Evolutionary conservation across 2,113 vertebrate genomes (phyloP).

Genomic region (Gymnobelideus leadbeateri): DNA sequence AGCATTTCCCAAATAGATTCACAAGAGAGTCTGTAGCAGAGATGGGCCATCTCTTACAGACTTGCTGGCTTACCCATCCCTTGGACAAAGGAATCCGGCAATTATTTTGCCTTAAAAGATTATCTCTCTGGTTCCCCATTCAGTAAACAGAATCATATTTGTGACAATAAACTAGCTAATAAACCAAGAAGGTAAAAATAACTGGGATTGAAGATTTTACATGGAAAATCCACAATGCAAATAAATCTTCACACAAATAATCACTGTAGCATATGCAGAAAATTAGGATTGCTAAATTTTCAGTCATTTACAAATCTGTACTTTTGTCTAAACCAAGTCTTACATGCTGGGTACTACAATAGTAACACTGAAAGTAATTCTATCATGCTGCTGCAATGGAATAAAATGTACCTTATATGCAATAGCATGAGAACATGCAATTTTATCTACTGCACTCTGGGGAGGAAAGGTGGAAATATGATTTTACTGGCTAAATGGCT

Average conservation of each 20-base stretch:
- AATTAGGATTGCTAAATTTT: conserved; percentile 15
- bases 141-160: conserved; percentile 19
- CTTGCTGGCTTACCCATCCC: background rate
- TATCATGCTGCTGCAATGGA: conserved; percentile 12
- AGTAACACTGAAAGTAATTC: background rate
- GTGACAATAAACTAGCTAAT: background rate
- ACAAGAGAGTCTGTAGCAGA: background rate
- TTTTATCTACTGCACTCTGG: background rate
- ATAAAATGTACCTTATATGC: background rate
- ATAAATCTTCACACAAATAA: background rate
- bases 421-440: background rate
- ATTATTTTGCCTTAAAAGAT: conserved; percentile 37
- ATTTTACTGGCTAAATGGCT: conserved; percentile 39
- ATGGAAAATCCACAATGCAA: background rate
- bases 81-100: background rate
- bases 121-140: conserved; percentile 30
- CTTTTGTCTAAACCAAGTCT: background rate
- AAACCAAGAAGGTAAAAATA: conserved; percentile 4
- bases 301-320: background rate
- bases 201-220: conserved; percentile 18
- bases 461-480: background rate
- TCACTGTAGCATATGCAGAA: background rate
- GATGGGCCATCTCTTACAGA: conserved; percentile 11
- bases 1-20: background rate
- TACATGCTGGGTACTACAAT: background rate